Evolutionary conservation across 2,888 invertebrate genomes (phyloP).

Genomic region (Thera obeliscata): DNA sequence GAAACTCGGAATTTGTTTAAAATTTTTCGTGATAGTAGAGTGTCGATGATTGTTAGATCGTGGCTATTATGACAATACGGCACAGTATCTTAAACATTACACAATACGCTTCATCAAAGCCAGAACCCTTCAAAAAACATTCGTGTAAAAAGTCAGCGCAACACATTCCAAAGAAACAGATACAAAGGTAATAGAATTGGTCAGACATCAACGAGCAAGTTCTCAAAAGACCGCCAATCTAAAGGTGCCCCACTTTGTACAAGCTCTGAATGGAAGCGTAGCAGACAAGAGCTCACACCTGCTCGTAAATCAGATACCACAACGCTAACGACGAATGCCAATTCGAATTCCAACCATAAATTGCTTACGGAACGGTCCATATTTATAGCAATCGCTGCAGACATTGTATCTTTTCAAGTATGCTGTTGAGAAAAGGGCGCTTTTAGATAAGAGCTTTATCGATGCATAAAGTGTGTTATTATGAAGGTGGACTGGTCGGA

Average conservation of each 20-base stretch:
- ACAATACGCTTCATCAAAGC: neutral
- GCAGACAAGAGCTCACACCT: conserved; percentile 66
- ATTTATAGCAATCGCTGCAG: conserved; percentile 43
- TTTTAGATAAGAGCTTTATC: conserved; percentile 76
- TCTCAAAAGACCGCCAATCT: conserved; percentile 59
- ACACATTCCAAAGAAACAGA: neutral
- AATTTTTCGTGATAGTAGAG: conserved; percentile 40
- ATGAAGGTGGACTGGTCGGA: conserved; percentile 68
- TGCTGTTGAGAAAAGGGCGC: conserved; percentile 76
- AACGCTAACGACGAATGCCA: conserved; percentile 35
- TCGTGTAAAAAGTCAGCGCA: neutral
- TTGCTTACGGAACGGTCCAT: conserved; percentile 51
- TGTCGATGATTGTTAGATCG: conserved; percentile 29
- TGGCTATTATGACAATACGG: conserved; percentile 37
- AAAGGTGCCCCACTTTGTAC: conserved; percentile 71
- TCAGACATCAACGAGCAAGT: conserved; percentile 55
- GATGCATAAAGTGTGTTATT: conserved; percentile 80
- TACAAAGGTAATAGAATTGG: conserved; percentile 21
- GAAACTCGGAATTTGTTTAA: conserved; percentile 54
- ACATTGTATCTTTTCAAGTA: conserved; percentile 68
- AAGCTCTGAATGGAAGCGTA: conserved; percentile 68
- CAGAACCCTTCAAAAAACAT: neutral
- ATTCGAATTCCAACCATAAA: conserved; percentile 59
- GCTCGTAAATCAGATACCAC: conserved; percentile 72
- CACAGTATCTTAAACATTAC: conserved; percentile 4